Base-by-base conservation (phyloP, 1,140 invertebrate genomes). In the Polypedilum vanderplanki region DNA sequence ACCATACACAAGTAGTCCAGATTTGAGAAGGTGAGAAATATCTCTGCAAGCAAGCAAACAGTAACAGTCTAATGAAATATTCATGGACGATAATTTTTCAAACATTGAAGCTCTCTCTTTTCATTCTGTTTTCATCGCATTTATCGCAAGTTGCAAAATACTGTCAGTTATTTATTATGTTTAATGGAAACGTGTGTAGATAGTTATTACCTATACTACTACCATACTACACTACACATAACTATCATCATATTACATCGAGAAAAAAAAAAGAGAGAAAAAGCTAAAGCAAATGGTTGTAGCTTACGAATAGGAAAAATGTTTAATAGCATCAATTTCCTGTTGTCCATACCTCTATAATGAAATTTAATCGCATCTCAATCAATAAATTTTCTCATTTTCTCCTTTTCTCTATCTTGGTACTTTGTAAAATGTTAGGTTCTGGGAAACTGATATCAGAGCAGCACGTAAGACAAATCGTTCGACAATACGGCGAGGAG, bases 401-500 rank as follows among this genome's bases (percentile, higher is more conserved):
- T 70, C 7, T 70, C 10, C 33, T 24, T 10, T 40, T 74, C 73
- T 74, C 40, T 74, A 15, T 74, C 24, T 33, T 33, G 24, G 41
- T 46, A 15, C 1, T 20, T 40, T 64, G 10, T 15, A 18, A 33
- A 33, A 33, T 33, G 24, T 70, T 75, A 83, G 81, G 24, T 83
- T 95, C 80, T 95, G 92, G 91, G 89, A 91, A 79, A 88, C 90
- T 76, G 90, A 95, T 80, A 88, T 95, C 41, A 89, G 88, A 75
- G 84, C 91, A 10, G 89, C 88, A 1, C 83, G 91, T 40, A 88
- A 91, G 76, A 85, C 84, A n/a, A 88, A 88, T 78, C 81, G 83
- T 46, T 83, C 82, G 18, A 82, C 82, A 41, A 80, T 87, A 76
- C 81, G 83, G n/a, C 78, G 76, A 46, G 78, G 79, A 7, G 82